These are phyloP conservation scores for Corythaeola cristata DNA, from an alignment of 2,113 vertebrate species.

Conservation along the genomic window DNA sequence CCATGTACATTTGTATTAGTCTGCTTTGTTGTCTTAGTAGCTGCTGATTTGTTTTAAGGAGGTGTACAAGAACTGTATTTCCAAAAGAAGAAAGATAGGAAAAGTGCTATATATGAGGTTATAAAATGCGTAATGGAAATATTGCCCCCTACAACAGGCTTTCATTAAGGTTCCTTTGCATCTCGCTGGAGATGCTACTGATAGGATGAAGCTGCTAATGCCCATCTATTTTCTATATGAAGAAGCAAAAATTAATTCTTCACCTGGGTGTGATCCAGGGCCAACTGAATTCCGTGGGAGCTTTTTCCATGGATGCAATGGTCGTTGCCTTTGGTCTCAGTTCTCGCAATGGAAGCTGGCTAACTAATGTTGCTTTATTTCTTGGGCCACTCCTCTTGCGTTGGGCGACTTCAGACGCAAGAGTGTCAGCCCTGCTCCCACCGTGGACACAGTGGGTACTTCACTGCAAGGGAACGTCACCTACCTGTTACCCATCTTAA, in stretches of 20 bases:
- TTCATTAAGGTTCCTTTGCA: neutral
- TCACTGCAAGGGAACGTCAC: neutral
- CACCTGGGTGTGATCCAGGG: neutral
- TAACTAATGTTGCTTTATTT: neutral
- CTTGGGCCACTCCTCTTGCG: neutral
- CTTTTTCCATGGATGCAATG: neutral
- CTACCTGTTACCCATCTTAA: neutral
- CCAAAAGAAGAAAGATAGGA: neutral
- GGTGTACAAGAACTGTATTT: neutral
- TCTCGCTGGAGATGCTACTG: neutral
- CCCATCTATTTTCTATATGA: neutral
- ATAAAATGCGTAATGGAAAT: neutral
- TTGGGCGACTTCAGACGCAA: neutral
- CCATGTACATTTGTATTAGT: neutral
- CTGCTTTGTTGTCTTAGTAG: conserved; percentile 16
- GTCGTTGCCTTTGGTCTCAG: neutral
- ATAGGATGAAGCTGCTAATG: neutral
- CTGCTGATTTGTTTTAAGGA: conserved; percentile 7
- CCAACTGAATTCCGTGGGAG: neutral
- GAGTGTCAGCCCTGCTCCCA: neutral
- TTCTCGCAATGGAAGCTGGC: neutral
- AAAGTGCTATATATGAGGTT: neutral
- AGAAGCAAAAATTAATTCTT: neutral
- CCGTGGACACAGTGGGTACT: neutral
- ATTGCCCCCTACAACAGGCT: neutral